phyloP scores from a whole-genome alignment of 1,140 invertebrate species.

The Radopholus similis region DNA sequence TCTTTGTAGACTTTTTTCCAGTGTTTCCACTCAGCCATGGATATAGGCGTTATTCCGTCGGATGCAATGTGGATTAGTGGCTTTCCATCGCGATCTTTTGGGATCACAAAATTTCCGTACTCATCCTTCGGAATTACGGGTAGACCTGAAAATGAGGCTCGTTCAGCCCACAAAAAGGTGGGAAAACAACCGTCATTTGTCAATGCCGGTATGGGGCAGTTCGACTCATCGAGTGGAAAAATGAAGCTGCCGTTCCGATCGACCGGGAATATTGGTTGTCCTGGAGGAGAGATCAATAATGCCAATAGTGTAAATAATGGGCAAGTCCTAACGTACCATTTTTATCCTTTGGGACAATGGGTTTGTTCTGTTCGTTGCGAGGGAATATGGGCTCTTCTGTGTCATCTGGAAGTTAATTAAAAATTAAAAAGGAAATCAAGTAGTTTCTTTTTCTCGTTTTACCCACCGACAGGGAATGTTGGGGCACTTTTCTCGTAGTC shows the following conservation, averaged over 20 bases:
- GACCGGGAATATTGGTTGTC: conserved; percentile 30
- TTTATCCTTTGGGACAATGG: conserved; percentile 33
- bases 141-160: not conserved
- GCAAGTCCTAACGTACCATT: conserved; percentile 31
- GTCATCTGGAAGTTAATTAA: conserved; percentile 26
- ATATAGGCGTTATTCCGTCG: conserved; percentile 37
- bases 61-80: conserved; percentile 44
- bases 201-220: conserved; percentile 37
- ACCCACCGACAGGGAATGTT: conserved; percentile 9
- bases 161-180: not conserved
- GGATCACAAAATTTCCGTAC: conserved; percentile 35
- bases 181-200: conserved; percentile 26
- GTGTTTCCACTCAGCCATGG: conserved; percentile 27
- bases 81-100: conserved; percentile 35
- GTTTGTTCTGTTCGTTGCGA: conserved; percentile 34
- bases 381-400: conserved; percentile 40
- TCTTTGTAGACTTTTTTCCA: conserved; percentile 29
- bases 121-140: conserved; percentile 35
- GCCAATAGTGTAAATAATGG: not conserved
- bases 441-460: not conserved
- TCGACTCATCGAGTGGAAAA: conserved; percentile 35
- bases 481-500: conserved; percentile 21
- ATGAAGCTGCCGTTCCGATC: conserved; percentile 31
- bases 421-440: not conserved
- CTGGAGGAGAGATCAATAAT: conserved; percentile 19